Conservation (phyloP, 2,888 invertebrate species). For the Xestia sexstrigata region DNA sequence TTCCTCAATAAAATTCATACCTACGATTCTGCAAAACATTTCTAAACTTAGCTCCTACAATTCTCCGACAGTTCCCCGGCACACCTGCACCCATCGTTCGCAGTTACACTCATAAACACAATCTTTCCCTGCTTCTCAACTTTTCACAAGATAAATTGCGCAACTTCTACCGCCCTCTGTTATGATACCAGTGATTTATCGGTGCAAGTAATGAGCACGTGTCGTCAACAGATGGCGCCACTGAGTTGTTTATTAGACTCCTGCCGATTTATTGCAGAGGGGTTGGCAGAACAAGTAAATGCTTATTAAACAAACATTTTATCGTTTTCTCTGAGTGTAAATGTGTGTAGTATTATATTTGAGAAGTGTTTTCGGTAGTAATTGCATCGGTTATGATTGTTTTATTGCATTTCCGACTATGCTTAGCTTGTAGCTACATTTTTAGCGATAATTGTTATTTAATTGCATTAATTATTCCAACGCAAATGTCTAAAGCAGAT, state of each 20-base stretch:
- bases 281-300: constrained; percentile 64
- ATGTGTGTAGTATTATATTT: constrained; percentile 59
- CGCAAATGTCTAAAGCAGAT: background rate
- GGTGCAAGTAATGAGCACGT: constrained; percentile 79
- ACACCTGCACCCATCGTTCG: constrained; percentile 64
- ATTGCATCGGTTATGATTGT: constrained; percentile 15
- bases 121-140: constrained; percentile 76
- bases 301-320: constrained; percentile 64
- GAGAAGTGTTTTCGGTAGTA: constrained; percentile 14
- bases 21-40: constrained; percentile 25
- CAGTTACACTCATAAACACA: constrained; percentile 80
- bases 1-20: constrained; percentile 28
- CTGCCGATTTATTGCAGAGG: constrained; percentile 79
- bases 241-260: constrained; percentile 80
- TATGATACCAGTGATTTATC: constrained; percentile 84
- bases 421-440: background rate
- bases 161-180: constrained; percentile 86
- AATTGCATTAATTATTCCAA: background rate
- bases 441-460: background rate
- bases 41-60: constrained; percentile 41
- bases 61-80: constrained; percentile 51
- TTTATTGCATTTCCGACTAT: background rate
- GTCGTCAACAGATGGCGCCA: constrained; percentile 83
- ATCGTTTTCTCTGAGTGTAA: constrained; percentile 67
- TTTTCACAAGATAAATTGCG: constrained; percentile 79